Base-by-base conservation (phyloP, 92 coral and sea anemone species). In the Epizoanthus scotinus region DNA sequence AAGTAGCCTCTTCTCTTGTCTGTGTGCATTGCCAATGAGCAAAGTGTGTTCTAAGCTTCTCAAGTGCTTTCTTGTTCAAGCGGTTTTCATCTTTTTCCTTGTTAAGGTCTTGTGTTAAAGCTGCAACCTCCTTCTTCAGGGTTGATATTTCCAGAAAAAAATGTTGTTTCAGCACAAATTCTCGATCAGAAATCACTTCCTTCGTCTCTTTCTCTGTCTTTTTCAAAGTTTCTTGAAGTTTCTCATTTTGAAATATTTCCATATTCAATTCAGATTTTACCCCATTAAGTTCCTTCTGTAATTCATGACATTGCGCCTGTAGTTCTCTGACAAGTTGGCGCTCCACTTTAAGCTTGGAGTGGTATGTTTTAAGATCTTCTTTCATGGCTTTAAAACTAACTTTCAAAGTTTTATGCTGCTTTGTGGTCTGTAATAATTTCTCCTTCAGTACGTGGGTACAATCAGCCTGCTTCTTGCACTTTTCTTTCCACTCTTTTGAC, bases 371-470 rank as follows among this genome's bases (percentile, higher is more conserved):
- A 44, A 90, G 71, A 67, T 95, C 99, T 64, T 90, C 96, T 66
- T 95, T 95, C 70, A 93, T 21, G n/a, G 99, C 97, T 67, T 83
- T 93, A 72, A 91, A 95, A 67, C 89, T 89, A 13, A 95, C 80
- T 74, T 95, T 95, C 50, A 94, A 77, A 42, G 90, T 83, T 78
- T 67, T 85, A 73, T 93, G 91, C 71, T 92, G 84, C 82, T 91
- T 91, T 61, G 78, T 93, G 42, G 85, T 77, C 36, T 85, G 74
- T 6, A 70, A 14, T 56, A 87, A 88, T 65, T 86, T 89, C 20
- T 77, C 83, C 71, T 87, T 85, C 60, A 77, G 56, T 21, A 65
- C 5, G 26, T 73, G 53, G 2, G 79, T 68, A 5, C 87, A 18
- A 62, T 83, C 82, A 1, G 54, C 80, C 25, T 80, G 84, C 1